Conservation (phyloP, 1,140 invertebrate species). For the Leguminivora glycinivorella region DNA sequence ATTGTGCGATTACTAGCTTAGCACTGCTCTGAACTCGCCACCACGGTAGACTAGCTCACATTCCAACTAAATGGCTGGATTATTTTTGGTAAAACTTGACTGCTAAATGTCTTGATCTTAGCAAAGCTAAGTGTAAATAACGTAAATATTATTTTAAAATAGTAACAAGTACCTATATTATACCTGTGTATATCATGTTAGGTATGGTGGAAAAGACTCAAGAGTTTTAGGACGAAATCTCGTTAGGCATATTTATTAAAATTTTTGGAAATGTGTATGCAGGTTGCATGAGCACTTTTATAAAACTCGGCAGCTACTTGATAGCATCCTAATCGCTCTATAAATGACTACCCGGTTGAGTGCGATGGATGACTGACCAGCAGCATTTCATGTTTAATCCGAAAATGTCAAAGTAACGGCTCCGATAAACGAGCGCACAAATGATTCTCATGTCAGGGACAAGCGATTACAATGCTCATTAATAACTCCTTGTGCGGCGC, state of each 20-base stretch:
- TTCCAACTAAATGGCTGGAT: neutral
- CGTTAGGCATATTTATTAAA: neutral
- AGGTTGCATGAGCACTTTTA: neutral
- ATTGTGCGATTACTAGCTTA: slow-evolving; percentile 71
- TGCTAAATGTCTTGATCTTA: too few species aligned
- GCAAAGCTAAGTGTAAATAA: too few species aligned
- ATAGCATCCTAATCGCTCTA: neutral
- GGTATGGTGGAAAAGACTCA: too few species aligned
- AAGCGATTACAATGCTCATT: slow-evolving; percentile 60
- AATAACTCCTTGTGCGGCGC: slow-evolving; percentile 64
- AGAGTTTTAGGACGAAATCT: neutral
- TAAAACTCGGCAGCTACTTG: neutral
- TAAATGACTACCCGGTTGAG: neutral
- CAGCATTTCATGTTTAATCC: slow-evolving; percentile 32
- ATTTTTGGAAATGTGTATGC: neutral
- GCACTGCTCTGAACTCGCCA: slow-evolving; percentile 46
- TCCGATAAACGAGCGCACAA: slow-evolving; percentile 53
- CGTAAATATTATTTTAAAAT: too few species aligned
- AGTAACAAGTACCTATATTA: too few species aligned
- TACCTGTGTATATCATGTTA: too few species aligned
- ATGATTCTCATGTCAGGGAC: slow-evolving; percentile 52
- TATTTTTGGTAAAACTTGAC: neutral
- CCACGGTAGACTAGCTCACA: slow-evolving; percentile 26
- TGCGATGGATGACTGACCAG: slow-evolving; percentile 35
- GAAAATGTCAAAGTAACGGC: slow-evolving; percentile 31